Evolutionary conservation across 2,888 invertebrate genomes (phyloP).

Genomic region (Lampropteryx suffumata): DNA sequence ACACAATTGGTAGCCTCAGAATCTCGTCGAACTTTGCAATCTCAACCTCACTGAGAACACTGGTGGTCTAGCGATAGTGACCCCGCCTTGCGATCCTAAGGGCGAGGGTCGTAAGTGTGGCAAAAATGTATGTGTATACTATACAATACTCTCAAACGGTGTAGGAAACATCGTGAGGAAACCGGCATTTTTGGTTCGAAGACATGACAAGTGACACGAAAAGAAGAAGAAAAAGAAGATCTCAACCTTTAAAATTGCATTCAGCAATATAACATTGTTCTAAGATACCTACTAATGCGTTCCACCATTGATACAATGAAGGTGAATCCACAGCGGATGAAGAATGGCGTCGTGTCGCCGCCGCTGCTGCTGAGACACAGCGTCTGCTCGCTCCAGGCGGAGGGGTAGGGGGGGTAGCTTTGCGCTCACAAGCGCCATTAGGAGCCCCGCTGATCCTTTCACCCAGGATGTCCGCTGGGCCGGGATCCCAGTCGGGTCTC

Average conservation of each 20-base stretch:
- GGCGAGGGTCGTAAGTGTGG: too few species aligned
- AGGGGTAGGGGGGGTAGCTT: conserved; percentile 73
- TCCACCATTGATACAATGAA: conserved; percentile 73
- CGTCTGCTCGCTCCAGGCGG: conserved; percentile 85
- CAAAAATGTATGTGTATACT: too few species aligned
- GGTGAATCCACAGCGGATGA: conserved; percentile 87
- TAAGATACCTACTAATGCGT: conserved; percentile 31
- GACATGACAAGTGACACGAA: too few species aligned
- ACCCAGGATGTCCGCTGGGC: conserved; percentile 93
- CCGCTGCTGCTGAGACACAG: conserved; percentile 91
- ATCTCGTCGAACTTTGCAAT: not conserved
- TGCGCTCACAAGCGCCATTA: conserved; percentile 88
- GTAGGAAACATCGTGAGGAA: too few species aligned
- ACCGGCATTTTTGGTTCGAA: too few species aligned
- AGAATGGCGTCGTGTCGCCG: conserved; percentile 92
- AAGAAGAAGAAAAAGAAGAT: too few species aligned
- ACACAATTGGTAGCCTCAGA: conserved; percentile 1
- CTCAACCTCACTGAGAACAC: not conserved
- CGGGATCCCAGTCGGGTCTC: conserved; percentile 87
- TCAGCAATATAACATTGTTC: conserved; percentile 17
- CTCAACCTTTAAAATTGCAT: too few species aligned
- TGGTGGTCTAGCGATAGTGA: conserved; percentile 7
- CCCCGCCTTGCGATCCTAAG: too few species aligned
- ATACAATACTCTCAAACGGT: too few species aligned
- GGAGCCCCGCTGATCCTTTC: conserved; percentile 97